Conservation (phyloP, 2,888 invertebrate species). For the Apamea sordens region DNA sequence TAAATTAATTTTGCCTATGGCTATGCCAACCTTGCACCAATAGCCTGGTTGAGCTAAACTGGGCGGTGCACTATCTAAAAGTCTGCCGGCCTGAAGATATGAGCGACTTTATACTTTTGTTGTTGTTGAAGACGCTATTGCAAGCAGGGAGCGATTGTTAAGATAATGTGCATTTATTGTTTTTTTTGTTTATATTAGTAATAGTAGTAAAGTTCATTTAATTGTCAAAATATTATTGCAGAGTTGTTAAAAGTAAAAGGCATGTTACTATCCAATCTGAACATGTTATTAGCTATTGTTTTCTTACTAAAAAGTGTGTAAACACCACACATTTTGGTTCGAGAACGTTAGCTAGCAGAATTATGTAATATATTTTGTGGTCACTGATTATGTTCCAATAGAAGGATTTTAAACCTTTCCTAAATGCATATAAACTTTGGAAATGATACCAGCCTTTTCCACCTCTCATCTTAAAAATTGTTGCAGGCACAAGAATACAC, state of each 20-base stretch:
- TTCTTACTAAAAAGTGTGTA: too few species aligned
- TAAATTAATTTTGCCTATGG: neutral
- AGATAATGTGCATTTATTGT: neutral
- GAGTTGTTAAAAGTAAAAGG: neutral
- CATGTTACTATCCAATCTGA: neutral
- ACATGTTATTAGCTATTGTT: neutral
- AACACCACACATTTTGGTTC: neutral
- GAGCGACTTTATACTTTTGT: neutral
- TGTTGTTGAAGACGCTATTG: neutral
- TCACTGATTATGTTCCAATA: neutral
- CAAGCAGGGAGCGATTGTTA: conserved; percentile 20
- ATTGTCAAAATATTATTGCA: neutral
- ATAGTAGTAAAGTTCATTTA: neutral
- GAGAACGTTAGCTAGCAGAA: neutral
- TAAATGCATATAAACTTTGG: neutral
- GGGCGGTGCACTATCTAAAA: neutral
- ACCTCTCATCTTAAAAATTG: conserved; percentile 54
- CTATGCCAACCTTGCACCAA: neutral
- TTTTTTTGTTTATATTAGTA: neutral
- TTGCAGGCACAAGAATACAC: conserved; percentile 93
- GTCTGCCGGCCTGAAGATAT: neutral
- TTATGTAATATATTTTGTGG: neutral
- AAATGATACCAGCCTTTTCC: neutral
- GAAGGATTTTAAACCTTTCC: neutral
- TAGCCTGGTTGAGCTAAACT: neutral